phyloP scores from a whole-genome alignment of 1,140 invertebrate species.

The Phenacoccus solenopsis region DNA sequence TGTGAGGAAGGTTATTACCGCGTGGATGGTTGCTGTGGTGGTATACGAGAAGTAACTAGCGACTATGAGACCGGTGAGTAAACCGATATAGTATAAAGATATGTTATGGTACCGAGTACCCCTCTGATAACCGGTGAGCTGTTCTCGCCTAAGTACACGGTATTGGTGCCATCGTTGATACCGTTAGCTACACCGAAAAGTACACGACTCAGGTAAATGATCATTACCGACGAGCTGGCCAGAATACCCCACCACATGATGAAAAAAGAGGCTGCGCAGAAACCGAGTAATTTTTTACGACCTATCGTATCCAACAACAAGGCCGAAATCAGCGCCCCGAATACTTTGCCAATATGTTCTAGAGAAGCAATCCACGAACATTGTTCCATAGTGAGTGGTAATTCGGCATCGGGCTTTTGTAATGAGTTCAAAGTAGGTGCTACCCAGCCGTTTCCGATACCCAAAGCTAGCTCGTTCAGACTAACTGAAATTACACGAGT shows the following conservation, averaged over 20 bases:
- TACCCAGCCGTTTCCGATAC: background rate
- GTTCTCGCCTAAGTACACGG: background rate
- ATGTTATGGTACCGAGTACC: background rate
- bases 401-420: background rate
- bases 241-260: conserved; percentile 24
- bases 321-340: background rate
- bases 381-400: conserved; percentile 15
- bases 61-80: background rate
- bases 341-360: background rate
- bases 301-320: background rate
- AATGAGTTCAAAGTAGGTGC: background rate
- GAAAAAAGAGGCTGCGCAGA: background rate
- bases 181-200: background rate
- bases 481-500: background rate
- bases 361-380: conserved; percentile 18
- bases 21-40: background rate
- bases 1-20: background rate
- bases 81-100: background rate
- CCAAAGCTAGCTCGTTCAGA: background rate
- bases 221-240: conserved; percentile 22
- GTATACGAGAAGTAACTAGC: background rate
- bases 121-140: background rate
- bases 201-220: background rate
- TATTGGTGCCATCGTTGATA: background rate
- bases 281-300: background rate